These are phyloP conservation scores for Tragelaphus strepsiceros DNA, from an alignment of 2,113 vertebrate genomes.

Conservation along the genomic window DNA sequence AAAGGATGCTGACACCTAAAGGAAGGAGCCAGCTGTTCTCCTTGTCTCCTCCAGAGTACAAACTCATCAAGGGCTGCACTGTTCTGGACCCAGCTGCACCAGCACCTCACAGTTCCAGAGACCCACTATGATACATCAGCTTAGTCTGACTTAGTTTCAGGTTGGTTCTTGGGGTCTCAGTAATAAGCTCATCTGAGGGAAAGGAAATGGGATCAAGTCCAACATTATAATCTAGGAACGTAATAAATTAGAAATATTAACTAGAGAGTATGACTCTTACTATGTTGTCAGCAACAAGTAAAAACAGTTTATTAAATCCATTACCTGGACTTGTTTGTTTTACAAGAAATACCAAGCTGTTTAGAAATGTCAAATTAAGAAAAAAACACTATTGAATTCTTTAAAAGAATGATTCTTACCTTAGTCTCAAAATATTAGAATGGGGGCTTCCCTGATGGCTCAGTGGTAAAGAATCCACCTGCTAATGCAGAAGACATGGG, in stretches of 20 bases:
- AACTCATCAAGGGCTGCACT: neutral
- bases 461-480: neutral
- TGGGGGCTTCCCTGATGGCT: neutral
- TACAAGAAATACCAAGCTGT: neutral
- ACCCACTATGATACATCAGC: neutral
- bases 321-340: constrained; percentile 14
- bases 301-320: constrained; percentile 18
- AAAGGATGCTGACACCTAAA: neutral
- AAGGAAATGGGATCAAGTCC: neutral
- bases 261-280: neutral
- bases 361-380: constrained; percentile 32
- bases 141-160: constrained; percentile 11
- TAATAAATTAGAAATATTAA: constrained; percentile 16
- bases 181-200: constrained; percentile 7
- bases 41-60: neutral
- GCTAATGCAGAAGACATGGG: neutral
- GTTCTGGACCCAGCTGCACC: neutral
- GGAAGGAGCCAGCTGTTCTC: neutral
- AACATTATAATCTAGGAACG: neutral
- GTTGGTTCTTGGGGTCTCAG: neutral
- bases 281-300: neutral
- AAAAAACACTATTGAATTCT: neutral
- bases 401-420: constrained; percentile 28
- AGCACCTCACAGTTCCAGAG: neutral
- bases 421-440: neutral